Evolutionary conservation across 2,113 vertebrate genomes (phyloP), one percentile per base, ranked within the genome.

Genomic region (Mobula hypostoma): DNA sequence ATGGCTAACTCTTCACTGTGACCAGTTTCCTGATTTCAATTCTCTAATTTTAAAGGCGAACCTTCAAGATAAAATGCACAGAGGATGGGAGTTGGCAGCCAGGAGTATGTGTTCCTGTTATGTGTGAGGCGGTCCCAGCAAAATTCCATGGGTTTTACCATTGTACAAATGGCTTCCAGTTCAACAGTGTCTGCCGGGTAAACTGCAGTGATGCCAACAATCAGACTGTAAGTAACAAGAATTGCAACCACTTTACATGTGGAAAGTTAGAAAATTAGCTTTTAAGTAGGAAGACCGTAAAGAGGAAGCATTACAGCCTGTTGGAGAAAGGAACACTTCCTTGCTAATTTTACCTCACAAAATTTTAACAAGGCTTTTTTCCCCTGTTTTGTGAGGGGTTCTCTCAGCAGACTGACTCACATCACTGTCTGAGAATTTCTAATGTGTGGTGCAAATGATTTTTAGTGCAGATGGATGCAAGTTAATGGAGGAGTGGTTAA

Each of bases 51-150:
- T 94, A 5, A 95, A 99, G 99, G 95, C 97, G 98, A 94, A 97
- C 98, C 0, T 99, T 99, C 95, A 99, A 99, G 96, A 98, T 97
- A 68, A 98, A 99, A 95, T 99, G 99, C 95, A 99, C 98, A 0
- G 98, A 99, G 63, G 98, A 99, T 0, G 99, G 99, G 94, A 98
- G 97, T 80, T 99, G 99, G 99, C 96, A 98, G 68, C 97, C 97
- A 0, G 98, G 97, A 0, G 96, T 97, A 0, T 99, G 99, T 0
- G 97, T 98, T 94, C 98, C 99, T 0, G 98, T 99, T 94, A 99
- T 98, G n/a, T 99, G 99, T 3, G 98, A 98, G 56, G 96, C 98
- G 2, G 98, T 98, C 0, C 98, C 98, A 0, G 95, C 97, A 29
- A 98, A 98, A 94, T 99, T 99, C 95, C 98, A 98, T 0, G 99